Evolutionary conservation across 2,888 invertebrate genomes (phyloP), one percentile per base, ranked within the genome.

Genomic region (Altica lythri): DNA sequence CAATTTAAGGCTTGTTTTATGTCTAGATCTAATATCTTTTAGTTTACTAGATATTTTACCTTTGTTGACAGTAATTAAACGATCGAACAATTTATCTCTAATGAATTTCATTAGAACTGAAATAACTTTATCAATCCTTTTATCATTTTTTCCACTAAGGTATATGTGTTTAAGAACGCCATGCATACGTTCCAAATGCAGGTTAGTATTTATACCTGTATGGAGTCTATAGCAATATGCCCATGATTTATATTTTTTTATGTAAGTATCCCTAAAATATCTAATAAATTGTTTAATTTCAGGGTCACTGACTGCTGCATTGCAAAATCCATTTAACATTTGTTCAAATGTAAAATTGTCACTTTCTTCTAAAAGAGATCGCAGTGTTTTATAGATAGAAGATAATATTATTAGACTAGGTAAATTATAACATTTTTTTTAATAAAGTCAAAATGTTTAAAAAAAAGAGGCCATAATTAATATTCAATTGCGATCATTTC

Each of bases 51-150:
- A 16, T 1, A 53, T 16, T 47, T 53, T 53, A 9, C 46, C 53
- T 47, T 53, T 53, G 18, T 53, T 32, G 13, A 46, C 2, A 27
- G 25, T 12, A 4, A 53, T 53, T 1, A 53, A 6, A n/a, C 46
- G 3, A 13, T 53, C 53, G 35, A 47, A 53, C 6, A 37, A 3
- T 30, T 53, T 53, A 17, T 53, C 53, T 9, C 53, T 25, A 14
- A 49, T 32, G 42, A 55, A 57, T 37, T 49, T 49, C 49, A 49
- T 27, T n/a, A 49, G n/a, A 4, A 17, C 40, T 8, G 16, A 12
- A 13, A 34, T 27, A 9, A 32, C 50, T 19, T 50, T 50, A 18
- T 38, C 38, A 17, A 38, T 12, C 9, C 38, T 4, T 57, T 19
- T 38, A 5, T 16, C 10, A n/a, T 6, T 3, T 38, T 16, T 38